Conservation (phyloP, 2,797 vertebrate genomes). For the Centropyge bicolor region DNA sequence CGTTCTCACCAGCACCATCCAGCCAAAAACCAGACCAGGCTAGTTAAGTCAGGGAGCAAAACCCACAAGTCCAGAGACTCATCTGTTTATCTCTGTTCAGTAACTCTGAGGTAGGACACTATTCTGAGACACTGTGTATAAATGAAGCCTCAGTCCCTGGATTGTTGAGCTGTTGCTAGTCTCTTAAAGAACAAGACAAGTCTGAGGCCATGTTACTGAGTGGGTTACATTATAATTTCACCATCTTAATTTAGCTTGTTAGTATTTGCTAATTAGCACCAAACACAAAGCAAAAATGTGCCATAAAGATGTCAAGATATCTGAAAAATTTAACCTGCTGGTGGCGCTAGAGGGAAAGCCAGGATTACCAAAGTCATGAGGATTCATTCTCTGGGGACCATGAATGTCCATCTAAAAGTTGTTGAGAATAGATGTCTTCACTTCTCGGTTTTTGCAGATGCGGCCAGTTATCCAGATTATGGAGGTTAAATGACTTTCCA, state of each 20-base stretch:
- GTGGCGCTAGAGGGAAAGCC: too few relatives aligned
- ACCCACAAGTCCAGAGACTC: conserved; percentile 24
- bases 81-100: conserved; percentile 27
- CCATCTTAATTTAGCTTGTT: not conserved
- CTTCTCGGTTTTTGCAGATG: conserved; percentile 9
- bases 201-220: not conserved
- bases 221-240: not conserved
- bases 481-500: conserved; percentile 25
- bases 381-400: too few relatives aligned
- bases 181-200: conserved; percentile 16
- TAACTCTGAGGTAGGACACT: conserved; percentile 26
- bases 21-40: conserved; percentile 1
- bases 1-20: conserved; percentile 15
- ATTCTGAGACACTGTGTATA: conserved; percentile 39
- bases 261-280: not conserved
- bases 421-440: not conserved
- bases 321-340: not conserved
- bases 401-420: not conserved
- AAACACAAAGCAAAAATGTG: not conserved
- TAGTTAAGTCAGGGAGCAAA: conserved; percentile 28
- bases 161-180: conserved; percentile 26
- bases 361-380: not conserved
- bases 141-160: conserved; percentile 45
- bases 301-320: not conserved
- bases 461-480: conserved; percentile 1